phyloP scores from a whole-genome alignment of 2,113 vertebrate genomes.

The Tursiops truncatus region DNA sequence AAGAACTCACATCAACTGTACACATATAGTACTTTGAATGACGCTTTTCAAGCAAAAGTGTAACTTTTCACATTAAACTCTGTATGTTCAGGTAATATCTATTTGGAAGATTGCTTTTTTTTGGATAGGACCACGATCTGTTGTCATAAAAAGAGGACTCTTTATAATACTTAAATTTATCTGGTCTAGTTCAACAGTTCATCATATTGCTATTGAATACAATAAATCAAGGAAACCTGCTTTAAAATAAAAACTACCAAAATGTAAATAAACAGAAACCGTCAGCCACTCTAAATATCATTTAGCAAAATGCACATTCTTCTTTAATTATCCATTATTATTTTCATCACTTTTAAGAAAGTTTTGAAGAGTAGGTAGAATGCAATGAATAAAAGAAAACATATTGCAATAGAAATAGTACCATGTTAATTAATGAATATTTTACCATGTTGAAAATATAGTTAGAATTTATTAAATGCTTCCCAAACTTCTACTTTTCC shows the following conservation, averaged over 20 bases:
- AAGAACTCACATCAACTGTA: neutral
- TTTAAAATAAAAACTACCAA: neutral
- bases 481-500: neutral
- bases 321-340: neutral
- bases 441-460: neutral
- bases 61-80: neutral
- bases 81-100: neutral
- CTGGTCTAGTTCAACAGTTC: neutral
- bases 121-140: neutral
- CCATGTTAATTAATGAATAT: neutral
- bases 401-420: neutral
- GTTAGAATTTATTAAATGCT: neutral
- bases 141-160: neutral
- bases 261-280: neutral
- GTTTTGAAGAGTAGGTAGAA: neutral
- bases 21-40: neutral
- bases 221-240: neutral
- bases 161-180: neutral
- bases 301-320: neutral
- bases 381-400: neutral
- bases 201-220: neutral
- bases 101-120: neutral
- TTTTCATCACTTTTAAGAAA: neutral
- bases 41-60: neutral
- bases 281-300: neutral